Percentiles rank a stretch among this genome's conserved stretches.
phyloP scores from a whole-genome alignment of 2,888 invertebrate species.

The Mythimna loreyi region DNA sequence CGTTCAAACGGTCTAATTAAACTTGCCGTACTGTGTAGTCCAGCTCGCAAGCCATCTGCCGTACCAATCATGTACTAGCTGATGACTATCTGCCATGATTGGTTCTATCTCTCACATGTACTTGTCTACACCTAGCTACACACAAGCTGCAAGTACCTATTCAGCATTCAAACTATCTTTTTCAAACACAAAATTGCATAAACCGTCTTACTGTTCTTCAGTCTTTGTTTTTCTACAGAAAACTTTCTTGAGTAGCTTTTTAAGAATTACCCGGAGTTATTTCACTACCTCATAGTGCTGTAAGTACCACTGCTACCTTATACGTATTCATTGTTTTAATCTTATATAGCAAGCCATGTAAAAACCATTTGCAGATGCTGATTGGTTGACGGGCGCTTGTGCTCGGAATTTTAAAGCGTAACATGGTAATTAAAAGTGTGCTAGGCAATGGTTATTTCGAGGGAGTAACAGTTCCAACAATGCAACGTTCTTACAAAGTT shows the following conservation, averaged over 20 bases:
- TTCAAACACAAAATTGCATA: too few species aligned
- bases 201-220: neutral
- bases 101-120: neutral
- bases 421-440: neutral
- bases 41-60: too few species aligned
- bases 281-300: neutral
- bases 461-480: slow-evolving; percentile 1
- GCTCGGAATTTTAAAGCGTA: slow-evolving; percentile 9
- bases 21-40: too few species aligned
- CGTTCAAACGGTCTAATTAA: too few species aligned
- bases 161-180: too few species aligned
- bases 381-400: neutral
- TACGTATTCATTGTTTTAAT: neutral
- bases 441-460: neutral
- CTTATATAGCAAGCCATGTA: slow-evolving; percentile 1
- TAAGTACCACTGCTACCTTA: too few species aligned
- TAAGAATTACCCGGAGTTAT: neutral
- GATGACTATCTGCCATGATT: neutral
- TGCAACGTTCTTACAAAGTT: neutral
- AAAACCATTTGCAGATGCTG: neutral
- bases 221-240: too few species aligned
- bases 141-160: neutral
- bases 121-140: neutral
- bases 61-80: neutral
- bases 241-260: neutral